Evolutionary conservation across 2,113 vertebrate species (phyloP).

Genomic region (Nothoprocta perdicaria): DNA sequence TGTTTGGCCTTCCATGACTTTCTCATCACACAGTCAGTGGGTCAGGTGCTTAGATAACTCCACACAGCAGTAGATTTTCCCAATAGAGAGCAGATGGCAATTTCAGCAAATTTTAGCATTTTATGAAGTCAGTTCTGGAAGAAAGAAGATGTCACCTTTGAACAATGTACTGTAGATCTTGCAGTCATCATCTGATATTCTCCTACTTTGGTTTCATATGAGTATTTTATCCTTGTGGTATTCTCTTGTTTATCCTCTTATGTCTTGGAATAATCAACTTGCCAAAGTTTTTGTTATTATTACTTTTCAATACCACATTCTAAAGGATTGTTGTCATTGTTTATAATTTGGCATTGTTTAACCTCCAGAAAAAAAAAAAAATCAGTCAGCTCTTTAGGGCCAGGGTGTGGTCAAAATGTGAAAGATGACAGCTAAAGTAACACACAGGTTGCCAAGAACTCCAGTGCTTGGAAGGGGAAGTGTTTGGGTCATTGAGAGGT

Average conservation of each 20-base stretch:
- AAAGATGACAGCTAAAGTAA: not conserved
- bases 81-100: not conserved
- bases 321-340: not conserved
- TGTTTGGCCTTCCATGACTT: not conserved
- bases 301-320: not conserved
- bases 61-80: not conserved
- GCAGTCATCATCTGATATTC: not conserved
- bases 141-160: not conserved
- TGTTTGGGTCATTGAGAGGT: not conserved
- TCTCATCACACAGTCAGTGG: not conserved
- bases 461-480: not conserved
- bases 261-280: not conserved
- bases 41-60: not conserved
- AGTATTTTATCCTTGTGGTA: not conserved
- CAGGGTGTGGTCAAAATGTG: not conserved
- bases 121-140: not conserved
- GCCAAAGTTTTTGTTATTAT: not conserved
- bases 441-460: not conserved
- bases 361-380: not conserved
- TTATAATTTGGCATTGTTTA: not conserved
- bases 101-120: not conserved
- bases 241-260: not conserved
- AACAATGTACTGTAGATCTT: not conserved
- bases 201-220: not conserved
- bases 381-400: not conserved